Percentiles rank a stretch among this genome's conserved stretches.
phyloP scores from a whole-genome alignment of 2,888 invertebrate species.

The Ophion ellenae region DNA sequence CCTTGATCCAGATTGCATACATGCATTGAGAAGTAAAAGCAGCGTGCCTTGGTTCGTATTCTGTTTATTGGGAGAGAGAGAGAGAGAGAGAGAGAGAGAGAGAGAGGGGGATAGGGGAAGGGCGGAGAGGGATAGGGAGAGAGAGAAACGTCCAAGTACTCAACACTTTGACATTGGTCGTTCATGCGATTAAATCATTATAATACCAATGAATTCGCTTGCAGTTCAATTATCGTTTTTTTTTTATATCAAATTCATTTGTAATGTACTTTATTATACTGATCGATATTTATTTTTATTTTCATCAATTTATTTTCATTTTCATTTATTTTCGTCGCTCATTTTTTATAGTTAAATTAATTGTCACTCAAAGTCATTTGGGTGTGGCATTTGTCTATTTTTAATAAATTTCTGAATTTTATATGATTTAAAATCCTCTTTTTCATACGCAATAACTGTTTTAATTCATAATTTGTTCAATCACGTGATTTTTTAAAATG shows the following conservation, averaged over 20 bases:
- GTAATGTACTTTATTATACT: too few species aligned
- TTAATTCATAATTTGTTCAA: too few species aligned
- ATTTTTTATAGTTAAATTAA: background rate
- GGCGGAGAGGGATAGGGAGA: background rate
- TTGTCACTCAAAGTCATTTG: too few species aligned
- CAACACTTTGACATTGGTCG: slow-evolving; percentile 2
- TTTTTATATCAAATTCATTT: too few species aligned
- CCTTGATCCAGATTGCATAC: slow-evolving; percentile 78
- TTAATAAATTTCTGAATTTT: too few species aligned
- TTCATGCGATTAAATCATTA: background rate
- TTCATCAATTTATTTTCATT: too few species aligned
- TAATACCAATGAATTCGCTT: background rate
- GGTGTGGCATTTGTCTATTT: too few species aligned
- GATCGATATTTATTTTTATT: background rate
- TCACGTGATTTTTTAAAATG: too few species aligned
- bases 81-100: background rate
- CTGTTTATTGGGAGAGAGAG: background rate
- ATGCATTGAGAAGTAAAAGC: slow-evolving; percentile 57
- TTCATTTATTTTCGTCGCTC: too few species aligned
- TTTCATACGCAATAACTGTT: background rate
- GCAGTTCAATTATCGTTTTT: background rate
- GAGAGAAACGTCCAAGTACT: slow-evolving; percentile 34
- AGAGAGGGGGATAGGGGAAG: background rate
- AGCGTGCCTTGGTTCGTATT: slow-evolving; percentile 46
- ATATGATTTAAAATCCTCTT: background rate